Evolutionary conservation across 2,113 vertebrate species (phyloP).

Genomic region (Acanthochromis polyacanthus): DNA sequence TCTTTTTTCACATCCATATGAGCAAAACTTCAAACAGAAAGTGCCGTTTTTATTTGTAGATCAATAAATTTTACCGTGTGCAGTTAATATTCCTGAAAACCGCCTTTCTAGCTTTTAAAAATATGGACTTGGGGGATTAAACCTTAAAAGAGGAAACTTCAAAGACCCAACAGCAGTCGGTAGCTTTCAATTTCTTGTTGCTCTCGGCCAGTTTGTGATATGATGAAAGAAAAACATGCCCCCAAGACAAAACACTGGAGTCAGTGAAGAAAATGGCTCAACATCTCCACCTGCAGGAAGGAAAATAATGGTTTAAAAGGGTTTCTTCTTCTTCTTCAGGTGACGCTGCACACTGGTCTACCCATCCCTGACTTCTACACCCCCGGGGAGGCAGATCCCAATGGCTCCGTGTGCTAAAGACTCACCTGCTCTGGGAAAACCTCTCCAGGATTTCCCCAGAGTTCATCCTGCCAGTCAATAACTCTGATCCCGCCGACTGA

Average conservation of each 20-base stretch:
- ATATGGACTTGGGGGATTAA: constrained; percentile 38
- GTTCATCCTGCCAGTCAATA: constrained; percentile 35
- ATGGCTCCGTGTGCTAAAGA: constrained; percentile 81
- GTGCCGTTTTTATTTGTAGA: constrained; percentile 4
- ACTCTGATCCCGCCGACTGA: constrained; percentile 39
- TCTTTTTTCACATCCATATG: no score
- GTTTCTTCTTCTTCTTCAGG: constrained; percentile 79
- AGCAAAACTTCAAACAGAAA: no score
- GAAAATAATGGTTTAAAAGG: constrained; percentile 4
- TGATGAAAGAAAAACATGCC: constrained; percentile 22
- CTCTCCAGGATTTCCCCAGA: constrained; percentile 31
- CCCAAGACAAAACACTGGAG: constrained; percentile 4
- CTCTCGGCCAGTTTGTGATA: constrained; percentile 27
- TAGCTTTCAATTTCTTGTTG: constrained; percentile 35
- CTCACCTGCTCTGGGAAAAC: neutral
- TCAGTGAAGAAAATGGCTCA: constrained; percentile 16
- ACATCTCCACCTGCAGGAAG: constrained; percentile 68
- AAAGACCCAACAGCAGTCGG: constrained; percentile 51
- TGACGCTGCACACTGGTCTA: constrained; percentile 95
- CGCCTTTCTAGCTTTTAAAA: constrained; percentile 25
- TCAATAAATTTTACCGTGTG: constrained; percentile 8
- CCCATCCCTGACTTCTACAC: constrained; percentile 96
- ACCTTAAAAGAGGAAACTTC: constrained; percentile 48
- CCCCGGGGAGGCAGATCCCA: constrained; percentile 86
- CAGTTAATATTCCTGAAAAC: constrained; percentile 21